Conservation (phyloP, 2,797 vertebrate genomes). For the Gadopsis bispinosus region DNA sequence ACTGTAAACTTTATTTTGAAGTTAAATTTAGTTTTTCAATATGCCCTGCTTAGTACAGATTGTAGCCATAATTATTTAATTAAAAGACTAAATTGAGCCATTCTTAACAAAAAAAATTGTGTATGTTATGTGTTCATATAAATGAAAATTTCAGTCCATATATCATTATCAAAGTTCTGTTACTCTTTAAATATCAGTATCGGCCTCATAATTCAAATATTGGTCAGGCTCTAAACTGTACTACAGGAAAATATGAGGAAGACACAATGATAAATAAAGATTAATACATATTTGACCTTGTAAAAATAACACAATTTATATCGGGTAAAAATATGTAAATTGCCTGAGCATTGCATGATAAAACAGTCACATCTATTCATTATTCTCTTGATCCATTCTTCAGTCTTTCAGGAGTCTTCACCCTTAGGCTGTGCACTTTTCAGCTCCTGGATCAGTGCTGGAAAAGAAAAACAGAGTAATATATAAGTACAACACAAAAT, state of each 20-base stretch:
- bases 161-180: neutral
- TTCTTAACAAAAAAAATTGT: neutral
- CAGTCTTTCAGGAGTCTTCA: slow-evolving; percentile 59
- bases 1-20: neutral
- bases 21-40: too few species aligned
- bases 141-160: neutral
- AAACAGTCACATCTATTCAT: neutral
- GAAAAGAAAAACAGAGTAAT: slow-evolving; percentile 32
- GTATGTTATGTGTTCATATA: neutral
- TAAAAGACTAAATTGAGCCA: neutral
- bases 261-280: neutral
- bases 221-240: neutral
- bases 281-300: neutral
- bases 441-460: slow-evolving; percentile 87
- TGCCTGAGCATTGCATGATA: neutral
- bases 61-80: neutral
- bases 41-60: neutral
- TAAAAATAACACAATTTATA: slow-evolving; percentile 4
- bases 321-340: neutral
- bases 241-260: neutral
- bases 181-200: neutral
- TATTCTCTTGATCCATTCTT: slow-evolving; percentile 5
- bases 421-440: slow-evolving; percentile 69
- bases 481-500: neutral
- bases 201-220: neutral